These are phyloP conservation scores for Urophycis tenuis DNA, from an alignment of 2,797 vertebrate genomes.

Conservation along the genomic window DNA sequence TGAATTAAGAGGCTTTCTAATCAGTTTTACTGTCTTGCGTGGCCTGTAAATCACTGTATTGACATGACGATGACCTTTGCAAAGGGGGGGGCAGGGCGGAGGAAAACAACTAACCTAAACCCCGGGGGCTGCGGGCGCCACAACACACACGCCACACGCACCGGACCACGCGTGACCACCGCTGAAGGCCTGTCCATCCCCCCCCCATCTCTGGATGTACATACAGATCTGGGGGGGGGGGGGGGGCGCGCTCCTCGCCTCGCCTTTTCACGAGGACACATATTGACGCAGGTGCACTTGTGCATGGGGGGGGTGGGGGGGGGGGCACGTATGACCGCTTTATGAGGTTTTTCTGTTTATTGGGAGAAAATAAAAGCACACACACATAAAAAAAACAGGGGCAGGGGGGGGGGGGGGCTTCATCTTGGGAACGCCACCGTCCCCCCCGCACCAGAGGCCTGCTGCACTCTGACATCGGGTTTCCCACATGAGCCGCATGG, in stretches of 20 bases:
- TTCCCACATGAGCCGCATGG: too few relatives aligned
- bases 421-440: not conserved
- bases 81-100: not conserved
- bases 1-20: constrained; percentile 35
- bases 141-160: too few relatives aligned
- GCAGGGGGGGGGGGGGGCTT: too few relatives aligned
- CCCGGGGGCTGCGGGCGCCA: too few relatives aligned
- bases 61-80: constrained; percentile 34
- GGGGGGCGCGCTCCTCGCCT: too few relatives aligned
- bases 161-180: not conserved
- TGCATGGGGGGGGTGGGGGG: too few relatives aligned
- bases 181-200: not conserved
- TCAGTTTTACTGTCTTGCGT: constrained; percentile 17
- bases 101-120: too few relatives aligned
- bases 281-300: too few relatives aligned
- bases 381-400: too few relatives aligned
- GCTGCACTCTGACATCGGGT: not conserved
- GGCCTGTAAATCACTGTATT: constrained; percentile 33
- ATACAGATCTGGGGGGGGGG: not conserved
- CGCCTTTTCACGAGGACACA: too few relatives aligned
- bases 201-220: not conserved
- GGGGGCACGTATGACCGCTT: not conserved
- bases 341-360: not conserved
- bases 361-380: not conserved
- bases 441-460: too few relatives aligned